Evolutionary conservation across 2,113 vertebrate genomes (phyloP).

Genomic region (Tupaia tana): DNA sequence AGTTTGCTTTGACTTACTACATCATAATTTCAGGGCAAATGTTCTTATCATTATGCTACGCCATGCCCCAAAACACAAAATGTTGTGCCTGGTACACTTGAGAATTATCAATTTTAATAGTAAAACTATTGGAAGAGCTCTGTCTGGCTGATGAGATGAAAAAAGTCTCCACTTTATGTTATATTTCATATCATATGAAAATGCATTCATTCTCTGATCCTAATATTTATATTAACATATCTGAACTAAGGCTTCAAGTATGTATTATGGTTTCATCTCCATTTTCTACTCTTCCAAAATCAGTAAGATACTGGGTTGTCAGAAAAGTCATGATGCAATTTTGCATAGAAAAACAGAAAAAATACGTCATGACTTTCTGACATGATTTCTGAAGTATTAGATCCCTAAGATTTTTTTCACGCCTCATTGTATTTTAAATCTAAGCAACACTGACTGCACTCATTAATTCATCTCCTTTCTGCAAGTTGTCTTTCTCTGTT

Average conservation of each 20-base stretch:
- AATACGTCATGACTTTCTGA: background rate
- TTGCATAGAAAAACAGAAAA: too few species aligned
- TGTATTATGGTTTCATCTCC: background rate
- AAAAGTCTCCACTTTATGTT: background rate
- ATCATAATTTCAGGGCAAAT: background rate
- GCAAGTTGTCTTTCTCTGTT: background rate
- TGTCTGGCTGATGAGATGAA: background rate
- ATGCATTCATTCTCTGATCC: background rate
- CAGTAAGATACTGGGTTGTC: background rate
- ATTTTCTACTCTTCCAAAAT: background rate
- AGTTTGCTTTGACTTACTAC: background rate
- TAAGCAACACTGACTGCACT: background rate
- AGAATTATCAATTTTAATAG: background rate
- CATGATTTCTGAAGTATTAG: background rate
- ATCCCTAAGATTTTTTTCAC: background rate
- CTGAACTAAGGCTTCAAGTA: background rate
- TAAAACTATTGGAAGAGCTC: background rate
- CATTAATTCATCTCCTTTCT: background rate
- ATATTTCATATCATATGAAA: background rate
- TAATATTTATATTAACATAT: constrained; percentile 2
- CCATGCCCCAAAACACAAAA: background rate
- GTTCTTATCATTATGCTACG: background rate
- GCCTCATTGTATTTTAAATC: background rate
- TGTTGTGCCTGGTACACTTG: background rate
- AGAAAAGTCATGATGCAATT: too few species aligned